These are phyloP conservation scores for Excalfactoria chinensis DNA, from an alignment of 2,113 vertebrate genomes.

Conservation along the genomic window DNA sequence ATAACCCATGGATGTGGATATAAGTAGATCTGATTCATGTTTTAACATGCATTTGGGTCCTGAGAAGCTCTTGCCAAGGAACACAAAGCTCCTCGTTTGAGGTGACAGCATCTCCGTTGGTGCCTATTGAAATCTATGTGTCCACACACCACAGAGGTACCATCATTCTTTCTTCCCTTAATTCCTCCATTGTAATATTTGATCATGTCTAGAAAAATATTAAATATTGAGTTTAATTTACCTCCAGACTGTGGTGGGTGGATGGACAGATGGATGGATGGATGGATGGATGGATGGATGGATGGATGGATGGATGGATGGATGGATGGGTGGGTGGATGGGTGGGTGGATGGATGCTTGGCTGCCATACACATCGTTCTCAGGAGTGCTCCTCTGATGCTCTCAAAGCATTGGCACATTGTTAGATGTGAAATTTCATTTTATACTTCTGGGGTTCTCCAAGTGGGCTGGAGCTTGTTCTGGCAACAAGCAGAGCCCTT, in stretches of 20 bases:
- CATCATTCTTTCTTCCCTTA: background rate
- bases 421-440: background rate
- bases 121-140: too few relatives aligned
- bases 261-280: background rate
- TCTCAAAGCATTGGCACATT: background rate
- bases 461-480: background rate
- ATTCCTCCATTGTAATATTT: background rate
- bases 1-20: rapidly evolving
- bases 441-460: background rate
- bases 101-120: background rate
- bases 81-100: background rate
- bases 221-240: background rate
- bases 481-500: background rate
- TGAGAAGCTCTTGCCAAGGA: background rate
- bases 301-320: background rate
- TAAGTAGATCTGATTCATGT: background rate
- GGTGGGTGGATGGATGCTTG: background rate
- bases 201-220: background rate
- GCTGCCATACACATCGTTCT: rapidly evolving
- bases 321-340: rapidly evolving
- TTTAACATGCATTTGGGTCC: too few relatives aligned
- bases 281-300: background rate
- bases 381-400: rapidly evolving
- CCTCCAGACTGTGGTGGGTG: background rate
- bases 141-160: background rate